Percentiles rank a stretch among this genome's conserved stretches.
These are phyloP conservation scores for Coreoperca whiteheadi DNA, from an alignment of 2,113 vertebrate species.

Conservation along the genomic window DNA sequence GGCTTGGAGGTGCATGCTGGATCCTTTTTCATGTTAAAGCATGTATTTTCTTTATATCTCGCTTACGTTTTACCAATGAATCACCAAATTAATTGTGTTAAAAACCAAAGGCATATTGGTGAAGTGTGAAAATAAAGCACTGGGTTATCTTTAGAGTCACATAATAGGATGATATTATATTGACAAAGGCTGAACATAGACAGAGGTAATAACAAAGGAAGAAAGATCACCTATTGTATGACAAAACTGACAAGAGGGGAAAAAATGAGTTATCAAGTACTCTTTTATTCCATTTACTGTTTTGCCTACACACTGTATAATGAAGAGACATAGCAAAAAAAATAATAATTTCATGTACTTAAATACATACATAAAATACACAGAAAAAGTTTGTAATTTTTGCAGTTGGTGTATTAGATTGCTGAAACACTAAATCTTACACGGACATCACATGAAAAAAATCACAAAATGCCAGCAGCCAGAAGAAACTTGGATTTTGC, in stretches of 20 bases:
- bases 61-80: neutral
- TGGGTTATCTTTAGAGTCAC: neutral
- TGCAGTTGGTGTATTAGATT: neutral
- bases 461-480: neutral
- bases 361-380: no score
- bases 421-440: neutral
- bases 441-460: neutral
- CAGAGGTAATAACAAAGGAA: neutral
- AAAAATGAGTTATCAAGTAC: no score
- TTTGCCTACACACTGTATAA: neutral
- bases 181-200: neutral
- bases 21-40: neutral
- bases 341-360: neutral
- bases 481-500: neutral
- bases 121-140: neutral
- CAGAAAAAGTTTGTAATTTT: no score
- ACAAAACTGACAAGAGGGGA: no score
- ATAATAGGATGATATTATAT: neutral
- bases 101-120: no score
- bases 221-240: neutral
- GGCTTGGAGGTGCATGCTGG: neutral
- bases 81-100: neutral
- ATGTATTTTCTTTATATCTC: neutral
- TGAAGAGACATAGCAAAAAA: neutral
- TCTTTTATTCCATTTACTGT: neutral